phyloP scores from a whole-genome alignment of 2,888 invertebrate species.

The Drosophila quasianomalipes region DNA sequence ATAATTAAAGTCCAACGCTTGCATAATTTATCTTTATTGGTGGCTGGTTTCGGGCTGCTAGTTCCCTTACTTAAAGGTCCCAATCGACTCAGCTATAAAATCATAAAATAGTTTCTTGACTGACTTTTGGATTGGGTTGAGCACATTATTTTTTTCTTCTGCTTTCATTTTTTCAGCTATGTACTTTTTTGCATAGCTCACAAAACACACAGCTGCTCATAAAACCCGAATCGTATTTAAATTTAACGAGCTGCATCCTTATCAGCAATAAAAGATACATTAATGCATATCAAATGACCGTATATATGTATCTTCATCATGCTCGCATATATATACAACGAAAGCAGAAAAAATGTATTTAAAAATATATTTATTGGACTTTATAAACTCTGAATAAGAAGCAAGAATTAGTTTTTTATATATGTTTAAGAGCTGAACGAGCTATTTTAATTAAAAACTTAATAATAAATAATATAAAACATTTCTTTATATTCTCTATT shows the following conservation, averaged over 20 bases:
- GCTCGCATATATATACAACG: neutral
- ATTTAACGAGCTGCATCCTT: conserved; percentile 61
- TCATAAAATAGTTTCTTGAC: conserved; percentile 47
- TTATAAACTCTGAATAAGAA: neutral
- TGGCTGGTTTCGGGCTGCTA: neutral
- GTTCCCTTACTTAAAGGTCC: conserved; percentile 8
- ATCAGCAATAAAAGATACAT: conserved; percentile 63
- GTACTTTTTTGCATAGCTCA: neutral
- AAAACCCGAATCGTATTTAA: conserved; percentile 43
- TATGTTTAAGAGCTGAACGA: neutral
- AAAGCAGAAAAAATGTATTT: neutral
- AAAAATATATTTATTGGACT: conserved; percentile 3
- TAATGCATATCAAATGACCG: conserved; percentile 34
- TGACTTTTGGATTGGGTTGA: conserved; percentile 17
- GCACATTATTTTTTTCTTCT: neutral
- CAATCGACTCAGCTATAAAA: conserved; percentile 46
- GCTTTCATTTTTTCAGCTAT: neutral
- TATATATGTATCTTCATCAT: conserved; percentile 1
- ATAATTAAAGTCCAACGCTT: conserved; percentile 73
- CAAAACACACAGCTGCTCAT: conserved; percentile 26
- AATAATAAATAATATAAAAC: neutral
- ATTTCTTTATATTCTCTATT: neutral
- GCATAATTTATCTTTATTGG: conserved; percentile 75
- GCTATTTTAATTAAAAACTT: neutral
- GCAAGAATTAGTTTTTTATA: neutral